Evolutionary conservation across 2,113 vertebrate genomes (phyloP), one percentile per base, ranked within the genome.

Genomic region (Porphyrio hochstetteri): DNA sequence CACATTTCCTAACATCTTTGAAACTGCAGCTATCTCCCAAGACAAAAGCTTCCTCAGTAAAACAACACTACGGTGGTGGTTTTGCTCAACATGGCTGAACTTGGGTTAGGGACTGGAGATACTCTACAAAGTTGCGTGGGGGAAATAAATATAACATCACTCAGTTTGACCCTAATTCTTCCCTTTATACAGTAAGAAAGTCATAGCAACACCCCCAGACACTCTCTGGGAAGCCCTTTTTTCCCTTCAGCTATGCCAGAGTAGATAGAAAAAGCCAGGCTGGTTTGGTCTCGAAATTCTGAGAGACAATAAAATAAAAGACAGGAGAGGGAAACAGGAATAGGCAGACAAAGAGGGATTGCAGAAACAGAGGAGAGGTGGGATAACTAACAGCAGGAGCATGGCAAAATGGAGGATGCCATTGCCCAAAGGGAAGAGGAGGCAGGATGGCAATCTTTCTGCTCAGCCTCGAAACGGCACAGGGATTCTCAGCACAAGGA

Each of bases 361-460:
- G 16, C 10, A 36, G 25, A 67, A 78, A 29, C 11, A 33, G 38
- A 60, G n/a, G 72, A 29, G 40, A 81, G 20, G 3, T 40, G 64
- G 68, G 80, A 61, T 20, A 55, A 24, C 9, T 13, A 36, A 36
- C 28, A 77, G 44, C 17, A 65, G 38, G 13, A 76, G 25, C 40
- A 44, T 0, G 0, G 17, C 25, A n/a, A 36, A 55, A 76, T 1
- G 3, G 29, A 81, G 18, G 27, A 70, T 53, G 60, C 11, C 38
- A 25, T 4, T 48, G 25, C 21, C 27, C 21, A 25, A 44, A 75
- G 24, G 16, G 19, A 81, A 50, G 63, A 59, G 16, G 31, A 80
- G 23, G 27, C 2, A 38, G 42, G 25, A 35, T 0, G 1, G 20
- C 5, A 25, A 60, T 33, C 38, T 29, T 42, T 46, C 35, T 56